Percentiles rank a stretch among this genome's conserved stretches.
These are phyloP conservation scores for Dynastes tityus DNA, from an alignment of 2,888 invertebrate genomes.

Conservation along the genomic window DNA sequence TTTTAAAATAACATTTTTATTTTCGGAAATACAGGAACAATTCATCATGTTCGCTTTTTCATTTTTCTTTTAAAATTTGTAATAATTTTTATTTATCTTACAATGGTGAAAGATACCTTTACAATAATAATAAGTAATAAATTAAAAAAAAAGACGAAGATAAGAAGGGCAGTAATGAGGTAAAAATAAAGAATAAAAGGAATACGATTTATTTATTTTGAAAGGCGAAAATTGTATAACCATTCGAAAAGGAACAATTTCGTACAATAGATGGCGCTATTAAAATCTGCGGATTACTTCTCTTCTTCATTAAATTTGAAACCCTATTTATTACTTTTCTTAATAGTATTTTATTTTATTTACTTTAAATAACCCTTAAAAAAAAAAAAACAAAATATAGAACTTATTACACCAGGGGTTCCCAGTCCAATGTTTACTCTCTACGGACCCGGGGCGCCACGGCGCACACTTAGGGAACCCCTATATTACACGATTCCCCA, in stretches of 20 bases:
- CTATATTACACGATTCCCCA: background rate
- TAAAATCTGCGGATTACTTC: too few relatives aligned
- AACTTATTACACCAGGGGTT: background rate
- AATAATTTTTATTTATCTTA: conserved; percentile 39
- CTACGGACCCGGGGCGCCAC: too few relatives aligned
- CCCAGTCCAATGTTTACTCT: too few relatives aligned
- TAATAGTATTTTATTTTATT: too few relatives aligned
- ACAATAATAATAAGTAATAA: conserved; percentile 34
- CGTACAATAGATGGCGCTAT: background rate
- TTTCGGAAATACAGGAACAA: conserved; percentile 49
- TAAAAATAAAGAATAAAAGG: background rate
- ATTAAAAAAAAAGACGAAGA: background rate
- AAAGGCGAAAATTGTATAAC: background rate
- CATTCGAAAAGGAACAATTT: background rate
- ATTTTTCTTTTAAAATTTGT: conserved; percentile 27
- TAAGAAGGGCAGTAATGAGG: background rate
- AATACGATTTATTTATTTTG: too few relatives aligned
- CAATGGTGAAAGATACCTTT: conserved; percentile 44
- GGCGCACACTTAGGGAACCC: too few relatives aligned
- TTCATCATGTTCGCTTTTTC: conserved; percentile 31
- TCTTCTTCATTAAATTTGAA: too few relatives aligned
- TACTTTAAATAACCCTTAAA: too few relatives aligned
- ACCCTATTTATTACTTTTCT: too few relatives aligned
- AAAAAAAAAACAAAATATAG: too few relatives aligned
- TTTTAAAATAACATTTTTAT: conserved; percentile 52